Conservation (phyloP, 2,113 vertebrate species). For the Atractosteus spatula region DNA sequence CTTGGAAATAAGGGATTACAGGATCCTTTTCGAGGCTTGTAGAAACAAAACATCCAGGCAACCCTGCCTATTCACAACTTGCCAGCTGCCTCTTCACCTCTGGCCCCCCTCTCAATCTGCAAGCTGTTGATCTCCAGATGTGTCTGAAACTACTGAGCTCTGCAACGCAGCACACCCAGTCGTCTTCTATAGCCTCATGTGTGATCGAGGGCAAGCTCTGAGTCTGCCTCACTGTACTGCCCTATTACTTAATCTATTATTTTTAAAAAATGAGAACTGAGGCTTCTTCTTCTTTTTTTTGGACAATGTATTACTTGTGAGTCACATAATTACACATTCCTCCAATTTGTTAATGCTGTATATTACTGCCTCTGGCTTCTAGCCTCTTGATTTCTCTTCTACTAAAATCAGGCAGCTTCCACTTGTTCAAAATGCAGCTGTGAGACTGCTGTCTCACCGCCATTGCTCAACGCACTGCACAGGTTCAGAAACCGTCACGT, state of each 20-base stretch:
- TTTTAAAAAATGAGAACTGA: no score
- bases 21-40: neutral
- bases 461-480: no score
- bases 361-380: no score
- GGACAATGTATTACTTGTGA: no score
- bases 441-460: no score
- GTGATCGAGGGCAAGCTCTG: neutral
- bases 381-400: no score
- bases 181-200: slow-evolving; percentile 21
- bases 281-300: no score
- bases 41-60: neutral
- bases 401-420: no score
- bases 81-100: slow-evolving; percentile 27
- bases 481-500: no score
- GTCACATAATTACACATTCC: no score
- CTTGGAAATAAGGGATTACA: neutral
- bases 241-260: neutral
- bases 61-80: neutral
- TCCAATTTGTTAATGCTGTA: no score
- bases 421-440: no score
- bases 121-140: slow-evolving; percentile 51
- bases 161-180: slow-evolving; percentile 36
- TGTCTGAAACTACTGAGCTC: slow-evolving; percentile 40
- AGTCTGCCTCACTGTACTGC: neutral
- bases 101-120: slow-evolving; percentile 27